Conservation (phyloP, 2,113 vertebrate genomes). For the Nesogale talazaci region DNA sequence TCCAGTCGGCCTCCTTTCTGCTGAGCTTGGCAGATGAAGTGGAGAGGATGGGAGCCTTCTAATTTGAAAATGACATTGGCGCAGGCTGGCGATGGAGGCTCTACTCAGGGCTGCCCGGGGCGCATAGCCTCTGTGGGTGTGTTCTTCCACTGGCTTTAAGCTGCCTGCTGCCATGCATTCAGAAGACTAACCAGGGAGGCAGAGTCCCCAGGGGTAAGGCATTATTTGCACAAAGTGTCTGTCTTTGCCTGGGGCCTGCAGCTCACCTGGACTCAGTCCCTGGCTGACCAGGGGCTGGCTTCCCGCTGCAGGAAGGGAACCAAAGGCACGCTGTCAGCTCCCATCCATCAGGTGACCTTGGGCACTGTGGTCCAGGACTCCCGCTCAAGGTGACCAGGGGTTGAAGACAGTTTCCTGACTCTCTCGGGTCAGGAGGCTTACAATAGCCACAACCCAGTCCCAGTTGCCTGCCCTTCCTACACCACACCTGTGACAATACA, state of each 20-base stretch:
- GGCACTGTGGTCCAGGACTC: conserved; percentile 54
- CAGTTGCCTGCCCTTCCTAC: background rate
- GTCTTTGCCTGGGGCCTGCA: conserved; percentile 57
- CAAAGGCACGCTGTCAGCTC: conserved; percentile 41
- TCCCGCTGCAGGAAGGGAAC: background rate
- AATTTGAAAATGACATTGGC: background rate
- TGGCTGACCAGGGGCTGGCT: background rate
- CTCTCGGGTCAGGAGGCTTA: background rate
- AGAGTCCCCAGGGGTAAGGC: conserved; percentile 20
- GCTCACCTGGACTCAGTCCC: conserved; percentile 23
- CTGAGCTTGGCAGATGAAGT: background rate
- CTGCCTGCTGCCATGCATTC: background rate
- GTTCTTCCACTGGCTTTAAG: background rate
- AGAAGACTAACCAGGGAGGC: conserved; percentile 4
- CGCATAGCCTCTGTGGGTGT: background rate
- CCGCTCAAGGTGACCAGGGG: conserved; percentile 30
- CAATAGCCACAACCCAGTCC: background rate
- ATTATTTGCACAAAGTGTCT: conserved; percentile 51
- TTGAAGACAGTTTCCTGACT: background rate
- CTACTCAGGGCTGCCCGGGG: background rate
- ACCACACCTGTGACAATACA: background rate
- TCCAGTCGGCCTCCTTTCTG: background rate
- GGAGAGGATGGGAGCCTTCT: too few relatives aligned
- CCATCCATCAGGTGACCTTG: conserved; percentile 46
- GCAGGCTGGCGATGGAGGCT: background rate